Conservation (phyloP, 2,888 invertebrate species). For the Chirona hameri region DNA sequence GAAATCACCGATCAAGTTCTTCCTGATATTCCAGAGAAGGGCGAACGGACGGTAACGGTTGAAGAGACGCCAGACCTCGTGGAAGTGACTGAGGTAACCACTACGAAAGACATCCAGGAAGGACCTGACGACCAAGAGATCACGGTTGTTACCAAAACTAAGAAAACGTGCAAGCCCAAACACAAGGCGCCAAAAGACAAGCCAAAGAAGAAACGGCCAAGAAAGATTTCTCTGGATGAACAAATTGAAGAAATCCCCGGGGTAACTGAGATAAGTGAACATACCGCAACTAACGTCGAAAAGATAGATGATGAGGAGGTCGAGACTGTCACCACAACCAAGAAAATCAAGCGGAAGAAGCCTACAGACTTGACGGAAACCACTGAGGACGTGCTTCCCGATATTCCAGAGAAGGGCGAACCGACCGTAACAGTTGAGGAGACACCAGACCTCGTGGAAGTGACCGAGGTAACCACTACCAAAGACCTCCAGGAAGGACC, state of each 20-base stretch:
- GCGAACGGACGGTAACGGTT: not conserved
- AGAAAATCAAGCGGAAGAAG: conserved; percentile 1
- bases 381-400: not conserved
- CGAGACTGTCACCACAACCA: not conserved
- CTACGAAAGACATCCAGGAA: not conserved
- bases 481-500: not conserved
- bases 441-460: not conserved
- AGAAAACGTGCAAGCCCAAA: not conserved
- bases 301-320: not conserved
- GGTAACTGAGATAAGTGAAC: not conserved
- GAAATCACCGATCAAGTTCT: not conserved
- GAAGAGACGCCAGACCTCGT: not conserved
- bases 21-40: not conserved
- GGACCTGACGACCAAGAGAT: conserved; percentile 24
- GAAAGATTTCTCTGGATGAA: not conserved
- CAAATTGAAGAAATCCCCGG: not conserved
- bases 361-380: not conserved
- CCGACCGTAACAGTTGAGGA: not conserved
- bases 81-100: not conserved
- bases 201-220: not conserved
- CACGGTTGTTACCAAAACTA: not conserved
- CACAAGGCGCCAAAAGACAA: not conserved
- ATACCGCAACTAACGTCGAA: not conserved
- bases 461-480: not conserved
- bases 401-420: not conserved